These are phyloP conservation scores for Rhynchomys soricoides DNA, from an alignment of 2,113 vertebrate species.

Conservation along the genomic window DNA sequence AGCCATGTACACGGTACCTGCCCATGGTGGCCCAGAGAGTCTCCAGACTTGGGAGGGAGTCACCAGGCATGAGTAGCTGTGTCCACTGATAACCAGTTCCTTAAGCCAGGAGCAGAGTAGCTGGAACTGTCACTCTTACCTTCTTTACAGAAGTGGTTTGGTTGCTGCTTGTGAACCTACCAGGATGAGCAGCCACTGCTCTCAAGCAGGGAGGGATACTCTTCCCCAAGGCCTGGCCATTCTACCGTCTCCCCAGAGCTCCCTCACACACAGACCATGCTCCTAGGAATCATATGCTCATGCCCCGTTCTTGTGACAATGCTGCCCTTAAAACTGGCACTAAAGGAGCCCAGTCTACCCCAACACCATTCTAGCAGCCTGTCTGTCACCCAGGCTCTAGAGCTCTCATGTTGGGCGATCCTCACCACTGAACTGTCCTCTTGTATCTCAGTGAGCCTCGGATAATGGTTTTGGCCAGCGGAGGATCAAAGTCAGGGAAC, in stretches of 20 bases:
- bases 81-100: neutral
- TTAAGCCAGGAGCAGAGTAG: neutral
- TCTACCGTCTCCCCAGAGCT: neutral
- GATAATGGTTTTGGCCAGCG: neutral
- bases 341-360: neutral
- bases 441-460: rapidly evolving
- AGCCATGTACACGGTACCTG: neutral
- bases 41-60: rapidly evolving
- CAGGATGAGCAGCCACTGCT: neutral
- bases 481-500: neutral
- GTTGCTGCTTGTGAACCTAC: neutral
- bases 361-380: neutral
- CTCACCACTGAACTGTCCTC: neutral
- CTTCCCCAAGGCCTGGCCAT: neutral
- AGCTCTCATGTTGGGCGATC: too few species aligned
- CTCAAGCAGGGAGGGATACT: neutral
- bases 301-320: neutral
- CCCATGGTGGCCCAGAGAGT: rapidly evolving
- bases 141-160: neutral
- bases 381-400: neutral
- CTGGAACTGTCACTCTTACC: neutral
- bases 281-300: too few species aligned
- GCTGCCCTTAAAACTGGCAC: neutral
- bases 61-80: too few species aligned
- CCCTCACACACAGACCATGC: neutral